Conservation (phyloP, 2,888 invertebrate genomes). For the Scaptomyza tumidula region DNA sequence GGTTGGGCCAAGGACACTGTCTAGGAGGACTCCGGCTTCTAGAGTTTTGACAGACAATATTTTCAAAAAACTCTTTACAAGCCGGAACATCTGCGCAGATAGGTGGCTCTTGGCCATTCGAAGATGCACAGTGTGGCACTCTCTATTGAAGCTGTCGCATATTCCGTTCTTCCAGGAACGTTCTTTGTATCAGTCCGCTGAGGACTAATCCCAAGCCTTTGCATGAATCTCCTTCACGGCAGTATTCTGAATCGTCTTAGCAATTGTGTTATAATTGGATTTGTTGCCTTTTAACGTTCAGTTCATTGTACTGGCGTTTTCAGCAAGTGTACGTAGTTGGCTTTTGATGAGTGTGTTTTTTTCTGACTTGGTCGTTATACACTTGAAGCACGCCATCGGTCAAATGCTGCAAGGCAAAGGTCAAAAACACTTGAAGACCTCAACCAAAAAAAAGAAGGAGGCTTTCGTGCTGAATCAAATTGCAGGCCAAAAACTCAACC, state of each 20-base stretch:
- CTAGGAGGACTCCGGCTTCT: too few species aligned
- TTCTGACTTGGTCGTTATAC: constrained; percentile 8
- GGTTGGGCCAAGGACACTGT: too few species aligned
- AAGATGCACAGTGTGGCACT: too few species aligned
- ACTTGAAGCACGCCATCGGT: constrained; percentile 45
- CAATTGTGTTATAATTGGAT: background rate
- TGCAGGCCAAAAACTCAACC: background rate
- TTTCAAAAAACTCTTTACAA: too few species aligned
- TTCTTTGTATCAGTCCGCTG: too few species aligned
- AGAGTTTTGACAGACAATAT: too few species aligned
- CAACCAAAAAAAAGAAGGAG: background rate
- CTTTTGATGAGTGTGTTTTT: background rate
- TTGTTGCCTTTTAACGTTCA: background rate
- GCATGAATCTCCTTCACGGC: too few species aligned
- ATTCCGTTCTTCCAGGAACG: too few species aligned
- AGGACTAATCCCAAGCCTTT: too few species aligned
- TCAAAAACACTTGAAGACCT: constrained; percentile 37
- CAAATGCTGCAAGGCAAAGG: constrained; percentile 54
- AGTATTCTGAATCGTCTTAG: background rate
- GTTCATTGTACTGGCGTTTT: background rate
- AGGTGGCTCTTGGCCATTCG: too few species aligned
- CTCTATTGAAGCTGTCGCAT: too few species aligned
- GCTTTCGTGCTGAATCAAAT: constrained; percentile 4
- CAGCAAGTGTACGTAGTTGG: background rate
- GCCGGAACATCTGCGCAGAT: too few species aligned